phyloP scores from a whole-genome alignment of 2,113 vertebrate genomes.

The Anseranas semipalmata region DNA sequence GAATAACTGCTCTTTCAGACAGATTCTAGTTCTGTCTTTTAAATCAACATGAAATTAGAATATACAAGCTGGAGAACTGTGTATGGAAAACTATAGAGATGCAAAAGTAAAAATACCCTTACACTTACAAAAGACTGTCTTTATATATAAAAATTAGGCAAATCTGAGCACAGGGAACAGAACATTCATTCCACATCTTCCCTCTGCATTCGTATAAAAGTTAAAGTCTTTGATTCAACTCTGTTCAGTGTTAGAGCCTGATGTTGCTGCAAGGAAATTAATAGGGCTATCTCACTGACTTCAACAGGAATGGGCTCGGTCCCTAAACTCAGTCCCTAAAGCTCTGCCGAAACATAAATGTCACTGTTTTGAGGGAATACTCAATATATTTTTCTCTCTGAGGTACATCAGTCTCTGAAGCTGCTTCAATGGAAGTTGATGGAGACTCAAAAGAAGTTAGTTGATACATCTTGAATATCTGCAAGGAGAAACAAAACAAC shows the following conservation, averaged over 20 bases:
- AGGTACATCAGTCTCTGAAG: neutral
- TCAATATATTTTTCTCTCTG: slow-evolving; percentile 15
- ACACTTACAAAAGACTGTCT: neutral
- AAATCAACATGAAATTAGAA: neutral
- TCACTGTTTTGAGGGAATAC: slow-evolving; percentile 26
- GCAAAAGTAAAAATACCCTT: neutral
- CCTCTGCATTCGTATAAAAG: neutral
- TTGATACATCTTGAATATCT: neutral
- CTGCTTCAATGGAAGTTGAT: neutral
- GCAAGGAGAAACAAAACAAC: neutral
- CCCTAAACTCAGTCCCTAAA: neutral
- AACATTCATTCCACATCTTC: neutral
- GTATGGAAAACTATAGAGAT: neutral
- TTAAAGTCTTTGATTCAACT: neutral
- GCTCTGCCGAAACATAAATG: slow-evolving; percentile 6
- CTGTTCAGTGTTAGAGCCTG: neutral
- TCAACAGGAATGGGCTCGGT: neutral
- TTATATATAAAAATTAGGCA: neutral
- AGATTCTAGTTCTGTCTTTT: neutral
- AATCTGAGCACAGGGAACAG: neutral
- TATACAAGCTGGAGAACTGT: neutral
- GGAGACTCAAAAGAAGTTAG: neutral
- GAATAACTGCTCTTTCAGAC: neutral
- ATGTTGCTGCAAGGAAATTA: neutral
- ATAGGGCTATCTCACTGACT: neutral